Evolutionary conservation across 1,140 invertebrate species (phyloP).

Genomic region (Copidosoma floridanum): DNA sequence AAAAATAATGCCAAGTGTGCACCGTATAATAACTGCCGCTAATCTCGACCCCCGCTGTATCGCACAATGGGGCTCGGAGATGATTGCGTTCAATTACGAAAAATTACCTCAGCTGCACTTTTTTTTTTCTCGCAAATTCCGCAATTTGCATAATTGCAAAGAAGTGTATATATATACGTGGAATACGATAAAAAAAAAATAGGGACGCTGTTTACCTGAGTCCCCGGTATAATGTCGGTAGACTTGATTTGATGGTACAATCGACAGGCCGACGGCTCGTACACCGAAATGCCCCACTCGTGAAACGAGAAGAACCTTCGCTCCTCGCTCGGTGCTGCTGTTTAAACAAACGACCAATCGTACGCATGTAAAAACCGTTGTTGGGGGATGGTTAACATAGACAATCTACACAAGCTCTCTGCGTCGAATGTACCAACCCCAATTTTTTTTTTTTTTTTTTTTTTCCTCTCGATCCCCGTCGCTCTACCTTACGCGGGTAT

Average conservation of each 20-base stretch:
- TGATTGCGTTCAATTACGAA: not conserved
- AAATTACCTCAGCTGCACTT: not conserved
- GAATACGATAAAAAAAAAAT: too few species aligned
- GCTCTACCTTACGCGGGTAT: too few species aligned
- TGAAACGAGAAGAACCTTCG: constrained; percentile 75
- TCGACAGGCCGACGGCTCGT: constrained; percentile 73
- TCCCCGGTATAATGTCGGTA: constrained; percentile 74
- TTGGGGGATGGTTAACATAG: too few species aligned
- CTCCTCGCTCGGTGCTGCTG: constrained; percentile 64
- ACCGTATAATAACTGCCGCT: too few species aligned
- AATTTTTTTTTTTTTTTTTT: not conserved
- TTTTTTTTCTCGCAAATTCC: not conserved
- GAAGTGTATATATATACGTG: not conserved
- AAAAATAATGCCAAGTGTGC: too few species aligned
- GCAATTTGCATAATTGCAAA: not conserved
- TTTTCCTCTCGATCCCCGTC: not conserved
- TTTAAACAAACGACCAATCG: too few species aligned
- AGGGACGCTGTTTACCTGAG: too few species aligned
- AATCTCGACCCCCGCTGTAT: too few species aligned
- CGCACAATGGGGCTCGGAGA: too few species aligned
- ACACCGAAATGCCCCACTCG: constrained; percentile 74
- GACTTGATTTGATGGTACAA: constrained; percentile 72
- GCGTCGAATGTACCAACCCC: too few species aligned
- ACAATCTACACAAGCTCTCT: too few species aligned
- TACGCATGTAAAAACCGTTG: too few species aligned